Evolutionary conservation across 2,113 vertebrate species (phyloP).

Genomic region (Zosterops pallidus): DNA sequence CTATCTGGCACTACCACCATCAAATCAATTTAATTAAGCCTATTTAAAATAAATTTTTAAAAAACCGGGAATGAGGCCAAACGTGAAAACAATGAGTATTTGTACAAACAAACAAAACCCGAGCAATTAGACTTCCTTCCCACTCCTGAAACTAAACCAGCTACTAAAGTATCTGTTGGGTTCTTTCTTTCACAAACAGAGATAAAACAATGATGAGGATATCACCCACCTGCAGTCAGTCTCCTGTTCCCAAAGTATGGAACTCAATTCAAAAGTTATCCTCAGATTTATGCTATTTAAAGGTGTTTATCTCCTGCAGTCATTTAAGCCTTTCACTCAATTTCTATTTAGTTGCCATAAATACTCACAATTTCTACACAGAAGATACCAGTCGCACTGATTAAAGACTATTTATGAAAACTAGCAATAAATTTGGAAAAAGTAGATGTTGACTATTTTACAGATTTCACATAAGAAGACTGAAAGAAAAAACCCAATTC

Average conservation of each 20-base stretch:
- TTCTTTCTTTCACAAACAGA: neutral
- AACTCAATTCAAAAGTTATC: neutral
- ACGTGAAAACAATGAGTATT: neutral
- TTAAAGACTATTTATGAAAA: neutral
- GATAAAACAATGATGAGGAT: accelerated
- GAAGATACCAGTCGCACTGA: neutral
- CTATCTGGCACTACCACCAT: neutral
- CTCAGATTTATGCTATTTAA: neutral
- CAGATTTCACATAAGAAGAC: neutral
- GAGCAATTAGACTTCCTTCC: neutral
- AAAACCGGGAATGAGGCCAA: neutral
- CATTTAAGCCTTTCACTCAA: neutral
- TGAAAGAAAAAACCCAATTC: neutral
- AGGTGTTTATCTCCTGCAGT: neutral
- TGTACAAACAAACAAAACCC: neutral
- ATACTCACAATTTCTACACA: neutral
- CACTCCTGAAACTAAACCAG: neutral
- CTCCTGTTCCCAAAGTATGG: neutral
- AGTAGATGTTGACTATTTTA: neutral
- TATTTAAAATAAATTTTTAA: neutral
- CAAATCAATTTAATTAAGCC: neutral
- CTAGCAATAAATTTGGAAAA: neutral
- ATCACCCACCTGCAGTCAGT: neutral
- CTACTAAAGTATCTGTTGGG: neutral
- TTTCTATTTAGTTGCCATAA: neutral